phyloP scores from a whole-genome alignment of 2,888 invertebrate species.

The Atrina japonica region DNA sequence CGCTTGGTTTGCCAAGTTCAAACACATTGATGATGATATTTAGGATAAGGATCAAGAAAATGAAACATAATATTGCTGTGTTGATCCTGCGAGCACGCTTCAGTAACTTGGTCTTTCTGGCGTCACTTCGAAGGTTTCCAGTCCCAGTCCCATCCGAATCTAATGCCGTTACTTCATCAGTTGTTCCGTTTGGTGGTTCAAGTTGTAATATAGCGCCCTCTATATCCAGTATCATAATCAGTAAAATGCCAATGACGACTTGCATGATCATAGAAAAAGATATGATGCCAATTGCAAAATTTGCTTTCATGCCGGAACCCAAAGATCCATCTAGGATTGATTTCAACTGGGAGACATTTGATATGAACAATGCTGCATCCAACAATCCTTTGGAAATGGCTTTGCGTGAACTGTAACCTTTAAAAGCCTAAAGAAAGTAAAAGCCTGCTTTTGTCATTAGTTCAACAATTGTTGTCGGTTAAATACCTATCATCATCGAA shows the following conservation, averaged over 20 bases:
- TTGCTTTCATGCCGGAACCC: not conserved
- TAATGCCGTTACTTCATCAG: not conserved
- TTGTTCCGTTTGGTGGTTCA: not conserved
- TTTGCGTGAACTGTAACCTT: slow-evolving; percentile 1
- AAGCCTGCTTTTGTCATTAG: too few relatives aligned
- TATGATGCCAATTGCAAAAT: not conserved
- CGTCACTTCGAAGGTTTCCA: not conserved
- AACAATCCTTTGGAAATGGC: not conserved
- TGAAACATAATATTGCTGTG: not conserved
- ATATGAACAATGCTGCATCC: slow-evolving; percentile 8
- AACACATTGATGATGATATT: too few relatives aligned
- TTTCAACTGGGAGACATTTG: slow-evolving; percentile 12
- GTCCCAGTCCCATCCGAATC: too few relatives aligned
- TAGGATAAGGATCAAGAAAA: not conserved
- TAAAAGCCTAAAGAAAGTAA: too few relatives aligned
- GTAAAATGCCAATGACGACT: not conserved
- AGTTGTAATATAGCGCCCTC: slow-evolving; percentile 1
- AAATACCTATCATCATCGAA: too few relatives aligned
- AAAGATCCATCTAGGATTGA: not conserved
- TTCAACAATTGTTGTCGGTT: too few relatives aligned
- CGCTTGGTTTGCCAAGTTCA: too few relatives aligned
- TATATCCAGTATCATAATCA: slow-evolving; percentile 1
- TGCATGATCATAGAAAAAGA: not conserved
- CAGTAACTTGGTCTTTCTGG: not conserved
- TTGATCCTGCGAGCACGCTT: not conserved